These are phyloP conservation scores for Siniperca undulata DNA, from an alignment of 2,797 vertebrate genomes.

Conservation along the genomic window DNA sequence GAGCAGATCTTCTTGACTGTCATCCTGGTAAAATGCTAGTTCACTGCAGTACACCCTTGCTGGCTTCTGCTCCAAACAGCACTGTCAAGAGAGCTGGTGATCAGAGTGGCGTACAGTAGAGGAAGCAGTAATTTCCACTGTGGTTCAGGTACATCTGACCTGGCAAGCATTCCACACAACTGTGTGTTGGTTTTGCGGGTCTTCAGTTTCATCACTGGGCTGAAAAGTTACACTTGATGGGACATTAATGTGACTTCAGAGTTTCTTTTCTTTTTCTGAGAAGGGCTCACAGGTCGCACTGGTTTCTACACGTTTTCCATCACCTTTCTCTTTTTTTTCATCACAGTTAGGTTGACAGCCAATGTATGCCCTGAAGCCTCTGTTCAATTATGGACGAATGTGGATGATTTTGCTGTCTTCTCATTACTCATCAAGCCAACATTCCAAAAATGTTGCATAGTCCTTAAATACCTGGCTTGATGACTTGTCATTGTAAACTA, in stretches of 20 bases:
- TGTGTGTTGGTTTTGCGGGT: neutral
- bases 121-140: constrained; percentile 7
- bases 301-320: constrained; percentile 14
- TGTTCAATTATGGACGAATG: neutral
- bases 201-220: neutral
- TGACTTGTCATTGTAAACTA: neutral
- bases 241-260: neutral
- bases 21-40: neutral
- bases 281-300: neutral
- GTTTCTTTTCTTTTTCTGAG: neutral
- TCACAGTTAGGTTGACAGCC: neutral
- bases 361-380: neutral
- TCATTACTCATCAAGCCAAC: neutral
- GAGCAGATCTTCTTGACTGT: neutral
- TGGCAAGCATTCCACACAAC: neutral
- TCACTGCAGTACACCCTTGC: neutral
- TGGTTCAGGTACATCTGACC: constrained; percentile 1
- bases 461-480: neutral
- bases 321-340: neutral
- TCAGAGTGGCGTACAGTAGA: neutral
- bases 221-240: neutral
- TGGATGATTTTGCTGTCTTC: neutral
- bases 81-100: neutral
- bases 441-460: neutral
- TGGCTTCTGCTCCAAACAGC: too few relatives aligned